Evolutionary conservation across 2,113 vertebrate genomes (phyloP).

Genomic region (Tachuris rubrigastra): DNA sequence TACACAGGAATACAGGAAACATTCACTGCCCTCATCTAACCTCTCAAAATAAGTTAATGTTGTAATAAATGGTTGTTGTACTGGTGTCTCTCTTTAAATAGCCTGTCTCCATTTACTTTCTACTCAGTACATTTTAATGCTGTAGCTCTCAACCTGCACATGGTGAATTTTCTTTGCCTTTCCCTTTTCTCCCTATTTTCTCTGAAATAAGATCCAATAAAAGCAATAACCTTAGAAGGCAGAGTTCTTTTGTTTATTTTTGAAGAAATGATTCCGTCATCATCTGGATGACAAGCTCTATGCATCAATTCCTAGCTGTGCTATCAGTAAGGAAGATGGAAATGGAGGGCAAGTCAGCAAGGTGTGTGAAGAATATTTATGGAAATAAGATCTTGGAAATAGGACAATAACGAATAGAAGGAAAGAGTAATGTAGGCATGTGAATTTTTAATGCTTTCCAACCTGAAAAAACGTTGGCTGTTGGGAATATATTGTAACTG

Average conservation of each 20-base stretch:
- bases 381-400: neutral
- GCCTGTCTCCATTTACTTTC: neutral
- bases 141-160: neutral
- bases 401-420: neutral
- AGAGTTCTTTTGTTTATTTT: neutral
- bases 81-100: neutral
- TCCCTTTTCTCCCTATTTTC: neutral
- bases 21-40: neutral
- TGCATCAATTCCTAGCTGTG: neutral
- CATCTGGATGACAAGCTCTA: neutral
- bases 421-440: neutral
- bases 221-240: neutral
- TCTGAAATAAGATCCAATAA: neutral
- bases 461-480: neutral
- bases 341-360: neutral
- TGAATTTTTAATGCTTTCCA: neutral
- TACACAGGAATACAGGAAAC: neutral
- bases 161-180: neutral
- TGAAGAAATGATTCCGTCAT: neutral
- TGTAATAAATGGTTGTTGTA: neutral
- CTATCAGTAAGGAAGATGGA: neutral
- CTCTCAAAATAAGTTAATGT: neutral
- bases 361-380: neutral
- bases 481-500: neutral
- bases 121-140: neutral